Base-by-base conservation (phyloP, 2,113 vertebrate species). In the Mungos mungo region DNA sequence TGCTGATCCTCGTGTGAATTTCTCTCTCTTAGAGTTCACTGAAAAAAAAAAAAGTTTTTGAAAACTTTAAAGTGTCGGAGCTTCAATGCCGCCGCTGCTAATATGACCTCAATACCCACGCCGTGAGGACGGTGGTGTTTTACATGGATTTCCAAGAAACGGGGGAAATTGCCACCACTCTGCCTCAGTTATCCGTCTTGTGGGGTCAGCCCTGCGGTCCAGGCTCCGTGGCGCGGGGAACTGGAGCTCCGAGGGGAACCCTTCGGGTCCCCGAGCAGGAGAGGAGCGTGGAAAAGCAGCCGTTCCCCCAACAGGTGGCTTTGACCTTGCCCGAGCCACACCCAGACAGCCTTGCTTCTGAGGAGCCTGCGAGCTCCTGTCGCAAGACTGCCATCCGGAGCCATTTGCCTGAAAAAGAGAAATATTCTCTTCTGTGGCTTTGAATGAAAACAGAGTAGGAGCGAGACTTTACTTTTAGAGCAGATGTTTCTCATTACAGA, bases 221-320 rank as follows among this genome's bases (percentile, higher is more conserved):
- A 11, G 1, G 0, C 18, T 14, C 4, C 25, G 23, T 0, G 5
- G 16, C 0, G 21, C 18, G 63, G 11, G 4, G 35, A 18, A 25
- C 7, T 3, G 84, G 8, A 0, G 27, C 2, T 9, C 27, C 31
- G 3, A 2, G 83, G 1, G n/a, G 3, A 14, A 60, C 4, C 72
- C 47, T 47, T 5, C 54, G 8, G 33, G 13, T 45, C 41, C 12
- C 15, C 7, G 14, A 10, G 19, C 14, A 25, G n/a, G 23, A 12
- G 8, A 35, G 18, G 27, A 27, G 5, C 1, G 0, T 16, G 9
- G 6, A 29, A 14, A 10, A 4, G 0, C 0, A 3, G 35, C 33
- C 16, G 19, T 86, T 12, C 0, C 45, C 14, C 66, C 23, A 81
- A 10, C 23, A 25, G 6, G 1, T 18, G 80, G 63, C 76, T 31